Conservation (phyloP, 2,113 vertebrate genomes). For the Mesoclemmys tuberculata region DNA sequence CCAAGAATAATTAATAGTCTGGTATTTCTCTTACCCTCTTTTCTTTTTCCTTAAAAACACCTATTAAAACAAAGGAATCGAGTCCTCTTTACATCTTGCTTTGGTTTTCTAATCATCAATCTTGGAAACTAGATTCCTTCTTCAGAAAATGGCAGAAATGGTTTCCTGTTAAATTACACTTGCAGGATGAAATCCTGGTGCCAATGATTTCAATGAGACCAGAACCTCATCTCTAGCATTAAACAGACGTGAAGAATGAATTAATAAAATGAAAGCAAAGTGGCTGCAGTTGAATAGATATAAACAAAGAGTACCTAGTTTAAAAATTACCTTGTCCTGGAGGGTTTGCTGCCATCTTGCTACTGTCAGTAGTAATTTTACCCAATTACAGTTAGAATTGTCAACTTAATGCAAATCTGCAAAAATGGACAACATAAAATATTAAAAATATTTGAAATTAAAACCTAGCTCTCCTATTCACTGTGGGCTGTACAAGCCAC, state of each 20-base stretch:
- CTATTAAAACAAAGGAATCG: neutral
- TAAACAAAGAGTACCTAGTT: neutral
- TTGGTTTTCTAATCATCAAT: neutral
- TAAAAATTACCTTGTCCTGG: conserved; percentile 79
- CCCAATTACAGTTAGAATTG: conserved; percentile 18
- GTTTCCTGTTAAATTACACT: neutral
- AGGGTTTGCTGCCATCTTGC: conserved; percentile 81
- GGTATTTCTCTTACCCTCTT: neutral
- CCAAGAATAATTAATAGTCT: accelerated
- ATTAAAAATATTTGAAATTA: neutral
- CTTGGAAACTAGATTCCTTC: neutral
- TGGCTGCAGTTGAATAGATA: neutral
- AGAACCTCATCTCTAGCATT: neutral
- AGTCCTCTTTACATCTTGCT: neutral
- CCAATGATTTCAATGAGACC: neutral
- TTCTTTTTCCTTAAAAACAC: neutral
- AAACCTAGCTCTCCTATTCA: neutral
- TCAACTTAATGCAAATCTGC: conserved; percentile 60
- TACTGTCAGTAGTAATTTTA: conserved; percentile 41
- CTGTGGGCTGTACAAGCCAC: neutral
- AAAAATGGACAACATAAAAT: neutral
- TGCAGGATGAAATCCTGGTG: accelerated
- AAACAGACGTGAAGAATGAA: neutral
- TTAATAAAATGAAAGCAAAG: neutral
- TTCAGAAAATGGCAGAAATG: neutral